Conservation (phyloP, 2,888 invertebrate species). For the Drosophila kanekoi region DNA sequence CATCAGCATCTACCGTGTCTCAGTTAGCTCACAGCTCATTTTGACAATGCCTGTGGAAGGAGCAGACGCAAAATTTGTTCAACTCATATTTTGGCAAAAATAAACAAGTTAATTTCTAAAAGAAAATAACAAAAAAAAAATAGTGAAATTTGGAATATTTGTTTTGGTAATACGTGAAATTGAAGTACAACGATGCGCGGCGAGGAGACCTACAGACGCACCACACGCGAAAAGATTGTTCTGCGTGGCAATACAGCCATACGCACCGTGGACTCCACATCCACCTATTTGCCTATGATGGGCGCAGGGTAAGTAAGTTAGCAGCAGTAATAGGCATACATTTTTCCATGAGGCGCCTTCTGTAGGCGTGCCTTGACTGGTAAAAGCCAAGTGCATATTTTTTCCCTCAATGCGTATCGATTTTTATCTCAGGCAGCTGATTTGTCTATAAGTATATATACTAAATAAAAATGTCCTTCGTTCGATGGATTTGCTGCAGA, state of each 20-base stretch:
- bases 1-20: slow-evolving; percentile 48
- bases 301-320: slow-evolving; percentile 75
- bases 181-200: slow-evolving; percentile 76
- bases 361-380: slow-evolving; percentile 59
- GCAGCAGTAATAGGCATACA: background rate
- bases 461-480: slow-evolving; percentile 58
- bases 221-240: slow-evolving; percentile 85
- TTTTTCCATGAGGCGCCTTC: slow-evolving; percentile 14
- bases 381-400: slow-evolving; percentile 32
- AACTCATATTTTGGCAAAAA: slow-evolving; percentile 51
- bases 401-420: slow-evolving; percentile 53
- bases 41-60: slow-evolving; percentile 45
- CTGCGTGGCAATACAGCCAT: slow-evolving; percentile 85
- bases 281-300: slow-evolving; percentile 84
- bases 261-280: slow-evolving; percentile 85
- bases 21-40: slow-evolving; percentile 50
- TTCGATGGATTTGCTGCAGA: slow-evolving; percentile 30
- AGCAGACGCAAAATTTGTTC: slow-evolving; percentile 52
- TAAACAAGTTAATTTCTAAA: slow-evolving; percentile 50
- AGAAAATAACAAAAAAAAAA: slow-evolving; percentile 15
- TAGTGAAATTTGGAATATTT: slow-evolving; percentile 18
- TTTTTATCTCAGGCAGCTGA: slow-evolving; percentile 77
- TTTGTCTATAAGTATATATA: slow-evolving; percentile 47
- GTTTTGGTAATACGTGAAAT: slow-evolving; percentile 25
- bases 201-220: slow-evolving; percentile 84